Evolutionary conservation across 2,888 invertebrate genomes (phyloP).

Genomic region (Drosophila nr. perissopoda): DNA sequence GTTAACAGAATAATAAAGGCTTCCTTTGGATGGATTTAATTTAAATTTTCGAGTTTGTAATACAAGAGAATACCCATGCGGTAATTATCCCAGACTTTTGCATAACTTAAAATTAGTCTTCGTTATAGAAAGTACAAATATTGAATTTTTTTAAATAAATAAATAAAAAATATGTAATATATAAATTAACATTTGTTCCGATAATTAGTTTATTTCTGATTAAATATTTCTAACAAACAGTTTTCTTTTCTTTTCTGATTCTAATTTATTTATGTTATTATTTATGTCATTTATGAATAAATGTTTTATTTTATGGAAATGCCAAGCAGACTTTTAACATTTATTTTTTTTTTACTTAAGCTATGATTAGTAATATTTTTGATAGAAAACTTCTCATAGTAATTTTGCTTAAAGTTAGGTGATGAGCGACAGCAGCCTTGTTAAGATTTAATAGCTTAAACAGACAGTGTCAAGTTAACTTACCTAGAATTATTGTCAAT

Average conservation of each 20-base stretch:
- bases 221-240: neutral
- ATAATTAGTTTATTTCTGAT: neutral
- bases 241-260: neutral
- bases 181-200: fast-evolving
- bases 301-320: neutral
- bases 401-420: constrained; percentile 17
- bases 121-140: neutral
- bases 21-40: neutral
- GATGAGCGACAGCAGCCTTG: constrained; percentile 27
- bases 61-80: too few relatives aligned
- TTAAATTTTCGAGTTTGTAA: neutral
- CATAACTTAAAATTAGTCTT: neutral
- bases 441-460: constrained; percentile 49
- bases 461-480: constrained; percentile 61
- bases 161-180: neutral
- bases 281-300: neutral
- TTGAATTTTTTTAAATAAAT: neutral
- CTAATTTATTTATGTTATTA: neutral
- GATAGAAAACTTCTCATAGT: neutral
- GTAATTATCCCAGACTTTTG: neutral
- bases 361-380: neutral
- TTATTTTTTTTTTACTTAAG: neutral
- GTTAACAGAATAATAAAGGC: neutral
- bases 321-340: neutral
- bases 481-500: constrained; percentile 70